A percentile compares a stretch with the other conserved stretches of the same genome.
Conservation (phyloP, 2,113 vertebrate species). For the Chaetura pelagica region DNA sequence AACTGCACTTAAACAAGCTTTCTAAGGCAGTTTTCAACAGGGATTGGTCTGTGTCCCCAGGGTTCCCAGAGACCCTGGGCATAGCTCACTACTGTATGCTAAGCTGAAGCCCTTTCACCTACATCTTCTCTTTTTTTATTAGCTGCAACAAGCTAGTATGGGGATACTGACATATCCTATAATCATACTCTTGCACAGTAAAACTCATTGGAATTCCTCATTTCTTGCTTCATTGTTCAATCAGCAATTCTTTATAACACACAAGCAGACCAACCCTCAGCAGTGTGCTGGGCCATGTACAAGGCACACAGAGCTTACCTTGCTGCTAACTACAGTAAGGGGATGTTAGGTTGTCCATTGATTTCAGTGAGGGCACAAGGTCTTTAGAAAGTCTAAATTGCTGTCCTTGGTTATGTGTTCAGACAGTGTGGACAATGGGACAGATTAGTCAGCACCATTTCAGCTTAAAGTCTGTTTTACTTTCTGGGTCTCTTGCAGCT, state of each 20-base stretch:
- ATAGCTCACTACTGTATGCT: neutral
- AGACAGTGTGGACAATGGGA: neutral
- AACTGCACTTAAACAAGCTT: neutral
- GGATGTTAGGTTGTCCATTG: neutral
- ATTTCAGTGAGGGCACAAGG: neutral
- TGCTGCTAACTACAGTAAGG: neutral
- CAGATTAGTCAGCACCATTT: neutral
- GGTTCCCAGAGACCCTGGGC: neutral
- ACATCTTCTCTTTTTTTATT: neutral
- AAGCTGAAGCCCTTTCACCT: neutral
- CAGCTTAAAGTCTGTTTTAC: neutral
- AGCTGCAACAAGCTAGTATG: neutral
- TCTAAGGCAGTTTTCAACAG: neutral
- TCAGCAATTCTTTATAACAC: neutral
- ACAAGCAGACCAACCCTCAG: neutral
- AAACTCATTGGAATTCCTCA: neutral
- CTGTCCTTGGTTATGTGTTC: neutral
- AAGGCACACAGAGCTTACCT: neutral
- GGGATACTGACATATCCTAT: neutral
- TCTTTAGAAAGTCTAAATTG: neutral
- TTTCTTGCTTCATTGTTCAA: neutral
- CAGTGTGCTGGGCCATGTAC: too few species aligned
- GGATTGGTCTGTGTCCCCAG: neutral
- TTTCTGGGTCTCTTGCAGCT: neutral
- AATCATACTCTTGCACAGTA: neutral